phyloP scores from a whole-genome alignment of 2,888 invertebrate species.

The Idaea biselata region DNA sequence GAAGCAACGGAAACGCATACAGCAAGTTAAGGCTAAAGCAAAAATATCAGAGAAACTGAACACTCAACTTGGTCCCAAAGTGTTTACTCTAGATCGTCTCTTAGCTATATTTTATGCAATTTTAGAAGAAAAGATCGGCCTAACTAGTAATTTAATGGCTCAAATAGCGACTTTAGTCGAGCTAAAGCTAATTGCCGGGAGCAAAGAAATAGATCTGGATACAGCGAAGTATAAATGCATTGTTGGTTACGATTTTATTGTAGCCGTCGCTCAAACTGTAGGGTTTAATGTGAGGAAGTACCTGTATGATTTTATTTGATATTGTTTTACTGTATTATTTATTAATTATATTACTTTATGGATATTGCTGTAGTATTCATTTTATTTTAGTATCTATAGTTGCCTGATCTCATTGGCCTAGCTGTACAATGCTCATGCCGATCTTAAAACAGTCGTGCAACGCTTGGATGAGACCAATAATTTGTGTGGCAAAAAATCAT shows the following conservation, averaged over 20 bases:
- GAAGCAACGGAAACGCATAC: constrained; percentile 84
- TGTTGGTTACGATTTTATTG: constrained; percentile 89
- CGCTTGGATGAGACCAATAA: too few relatives aligned
- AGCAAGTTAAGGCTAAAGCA: constrained; percentile 81
- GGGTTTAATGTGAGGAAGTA: constrained; percentile 89
- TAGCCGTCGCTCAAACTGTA: constrained; percentile 87
- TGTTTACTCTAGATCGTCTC: constrained; percentile 89
- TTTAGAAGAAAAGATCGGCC: constrained; percentile 89
- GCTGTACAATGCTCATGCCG: too few relatives aligned
- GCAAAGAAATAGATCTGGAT: constrained; percentile 87
- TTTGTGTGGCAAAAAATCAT: too few relatives aligned
- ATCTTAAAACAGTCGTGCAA: too few relatives aligned
- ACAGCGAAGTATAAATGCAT: constrained; percentile 93
- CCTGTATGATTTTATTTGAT: constrained; percentile 84
- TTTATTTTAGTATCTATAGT: not conserved
- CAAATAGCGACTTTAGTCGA: constrained; percentile 94
- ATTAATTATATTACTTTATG: constrained; percentile 1
- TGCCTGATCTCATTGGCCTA: too few relatives aligned
- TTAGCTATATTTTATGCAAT: constrained; percentile 95
- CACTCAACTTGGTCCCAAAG: constrained; percentile 89
- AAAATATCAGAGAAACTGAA: constrained; percentile 79
- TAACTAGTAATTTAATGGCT: constrained; percentile 91
- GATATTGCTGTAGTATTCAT: not conserved
- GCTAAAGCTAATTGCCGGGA: constrained; percentile 87
- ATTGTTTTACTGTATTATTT: constrained; percentile 21